A percentile compares a stretch with the other conserved stretches of the same genome.
These are phyloP conservation scores for Omphaloscelis lunosa DNA, from an alignment of 2,888 invertebrate genomes.

Conservation along the genomic window DNA sequence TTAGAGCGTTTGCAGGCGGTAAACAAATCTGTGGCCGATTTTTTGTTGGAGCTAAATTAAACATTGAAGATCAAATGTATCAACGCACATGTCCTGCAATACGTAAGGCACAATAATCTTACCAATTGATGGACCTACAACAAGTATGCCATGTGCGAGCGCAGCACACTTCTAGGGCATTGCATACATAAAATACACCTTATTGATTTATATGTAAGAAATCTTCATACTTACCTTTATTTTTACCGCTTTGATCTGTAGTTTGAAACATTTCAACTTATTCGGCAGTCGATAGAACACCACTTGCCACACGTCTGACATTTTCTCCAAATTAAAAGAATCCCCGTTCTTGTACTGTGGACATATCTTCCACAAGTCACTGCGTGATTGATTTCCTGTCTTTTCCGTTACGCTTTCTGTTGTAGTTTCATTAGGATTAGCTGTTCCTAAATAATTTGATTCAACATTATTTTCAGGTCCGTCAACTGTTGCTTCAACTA, in stretches of 20 bases:
- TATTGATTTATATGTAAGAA: neutral
- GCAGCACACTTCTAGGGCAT: too few species aligned
- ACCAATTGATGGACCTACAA: too few species aligned
- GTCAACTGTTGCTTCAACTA: neutral
- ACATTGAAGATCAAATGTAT: neutral
- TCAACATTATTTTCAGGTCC: slow-evolving; percentile 3
- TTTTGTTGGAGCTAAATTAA: neutral
- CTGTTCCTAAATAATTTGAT: neutral
- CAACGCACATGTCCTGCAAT: neutral
- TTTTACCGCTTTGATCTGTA: slow-evolving; percentile 67
- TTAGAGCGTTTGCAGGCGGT: neutral
- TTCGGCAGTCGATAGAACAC: slow-evolving; percentile 70
- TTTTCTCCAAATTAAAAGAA: slow-evolving; percentile 60
- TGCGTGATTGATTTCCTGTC: neutral
- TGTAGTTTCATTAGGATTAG: neutral
- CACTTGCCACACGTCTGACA: slow-evolving; percentile 76
- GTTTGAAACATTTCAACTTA: slow-evolving; percentile 73
- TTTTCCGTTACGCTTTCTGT: slow-evolving; percentile 1
- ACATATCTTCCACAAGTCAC: slow-evolving; percentile 51
- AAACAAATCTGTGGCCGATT: neutral
- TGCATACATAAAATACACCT: too few species aligned
- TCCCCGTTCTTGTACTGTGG: slow-evolving; percentile 50
- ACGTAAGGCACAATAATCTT: too few species aligned
- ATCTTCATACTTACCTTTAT: slow-evolving; percentile 66
- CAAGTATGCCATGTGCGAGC: neutral